These are phyloP conservation scores for Vulpes vulpes DNA, from an alignment of 2,113 vertebrate species.

Conservation along the genomic window DNA sequence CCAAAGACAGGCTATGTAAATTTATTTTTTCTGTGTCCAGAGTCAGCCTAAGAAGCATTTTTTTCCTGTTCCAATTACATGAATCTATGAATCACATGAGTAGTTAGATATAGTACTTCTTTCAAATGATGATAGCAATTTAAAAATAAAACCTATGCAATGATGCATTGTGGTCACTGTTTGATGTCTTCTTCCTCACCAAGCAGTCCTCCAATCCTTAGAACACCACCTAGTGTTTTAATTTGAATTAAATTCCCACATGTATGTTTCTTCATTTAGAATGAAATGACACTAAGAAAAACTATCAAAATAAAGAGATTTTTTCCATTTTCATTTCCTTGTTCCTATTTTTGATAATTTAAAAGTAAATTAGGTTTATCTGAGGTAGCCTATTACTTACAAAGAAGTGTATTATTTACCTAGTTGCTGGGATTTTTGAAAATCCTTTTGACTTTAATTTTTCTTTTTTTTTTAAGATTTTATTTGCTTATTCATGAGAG, in stretches of 20 bases:
- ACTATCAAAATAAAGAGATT: background rate
- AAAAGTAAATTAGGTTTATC: background rate
- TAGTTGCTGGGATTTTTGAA: slow-evolving; percentile 23
- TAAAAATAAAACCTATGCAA: background rate
- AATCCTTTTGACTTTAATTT: slow-evolving; percentile 18
- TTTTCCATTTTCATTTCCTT: slow-evolving; percentile 14
- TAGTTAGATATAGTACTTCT: background rate
- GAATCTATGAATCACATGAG: background rate
- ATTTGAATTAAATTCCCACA: background rate
- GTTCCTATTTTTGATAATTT: background rate
- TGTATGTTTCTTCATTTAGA: background rate
- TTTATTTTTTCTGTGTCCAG: background rate
- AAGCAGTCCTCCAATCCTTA: background rate
- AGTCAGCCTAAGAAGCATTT: background rate
- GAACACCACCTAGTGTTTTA: slow-evolving; percentile 26
- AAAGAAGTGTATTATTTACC: background rate
- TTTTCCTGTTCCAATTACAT: background rate
- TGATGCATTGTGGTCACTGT: background rate
- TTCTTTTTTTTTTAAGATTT: background rate
- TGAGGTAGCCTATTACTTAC: background rate
- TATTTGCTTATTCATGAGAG: no score
- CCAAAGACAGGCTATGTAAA: background rate
- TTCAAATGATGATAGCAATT: background rate
- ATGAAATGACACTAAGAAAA: background rate
- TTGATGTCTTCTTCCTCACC: background rate